These are phyloP conservation scores for Oscheius sp. DNA, from an alignment of 2,888 invertebrate species.

Conservation along the genomic window DNA sequence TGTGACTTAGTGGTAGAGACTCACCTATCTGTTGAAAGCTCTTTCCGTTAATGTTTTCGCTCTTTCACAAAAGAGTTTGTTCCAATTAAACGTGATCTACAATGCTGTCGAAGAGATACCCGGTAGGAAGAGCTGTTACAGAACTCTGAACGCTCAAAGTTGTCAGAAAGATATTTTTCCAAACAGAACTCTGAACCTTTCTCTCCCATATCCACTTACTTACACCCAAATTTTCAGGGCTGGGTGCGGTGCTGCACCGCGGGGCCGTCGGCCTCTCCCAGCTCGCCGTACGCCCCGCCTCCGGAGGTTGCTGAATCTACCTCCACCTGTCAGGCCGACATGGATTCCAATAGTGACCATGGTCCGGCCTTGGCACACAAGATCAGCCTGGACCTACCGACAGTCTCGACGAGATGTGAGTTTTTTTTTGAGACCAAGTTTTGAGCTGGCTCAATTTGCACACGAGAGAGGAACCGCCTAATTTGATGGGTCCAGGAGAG, in stretches of 20 bases:
- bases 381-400: slow-evolving; percentile 9
- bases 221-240: slow-evolving; percentile 22
- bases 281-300: slow-evolving; percentile 34
- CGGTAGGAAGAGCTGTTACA: no score
- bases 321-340: background rate
- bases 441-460: background rate
- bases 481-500: slow-evolving; percentile 12
- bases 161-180: no score
- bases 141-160: no score
- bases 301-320: background rate
- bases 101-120: no score
- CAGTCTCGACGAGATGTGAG: slow-evolving; percentile 22
- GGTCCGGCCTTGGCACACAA: background rate
- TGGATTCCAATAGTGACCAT: background rate
- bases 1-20: no score
- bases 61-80: background rate
- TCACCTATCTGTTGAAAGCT: no score
- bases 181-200: background rate
- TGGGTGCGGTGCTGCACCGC: slow-evolving; percentile 32
- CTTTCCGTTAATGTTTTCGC: background rate
- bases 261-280: slow-evolving; percentile 35
- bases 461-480: background rate
- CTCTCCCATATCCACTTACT: background rate
- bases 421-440: background rate
- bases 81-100: no score